phyloP scores from a whole-genome alignment of 2,113 vertebrate species.

The Bombycilla garrulus region DNA sequence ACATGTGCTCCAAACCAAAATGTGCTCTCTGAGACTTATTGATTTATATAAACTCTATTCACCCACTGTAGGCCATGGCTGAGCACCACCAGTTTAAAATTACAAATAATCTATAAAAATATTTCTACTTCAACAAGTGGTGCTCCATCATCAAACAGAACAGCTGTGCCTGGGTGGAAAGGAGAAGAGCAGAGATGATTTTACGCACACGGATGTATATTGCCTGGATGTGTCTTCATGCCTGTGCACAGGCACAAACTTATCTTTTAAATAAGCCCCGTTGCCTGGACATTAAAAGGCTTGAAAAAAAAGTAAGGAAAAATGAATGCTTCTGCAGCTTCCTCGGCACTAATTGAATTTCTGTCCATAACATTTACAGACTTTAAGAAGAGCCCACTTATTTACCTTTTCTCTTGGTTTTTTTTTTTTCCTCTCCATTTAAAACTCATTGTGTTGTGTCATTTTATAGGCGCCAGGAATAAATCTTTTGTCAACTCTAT shows the following conservation, averaged over 20 bases:
- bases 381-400: slow-evolving; percentile 45
- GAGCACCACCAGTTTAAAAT: slow-evolving; percentile 5
- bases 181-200: background rate
- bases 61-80: background rate
- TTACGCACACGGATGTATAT: background rate
- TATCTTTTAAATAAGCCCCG: background rate
- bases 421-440: slow-evolving; percentile 28
- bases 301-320: background rate
- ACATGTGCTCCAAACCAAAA: background rate
- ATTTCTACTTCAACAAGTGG: background rate
- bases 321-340: slow-evolving; percentile 48
- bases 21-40: background rate
- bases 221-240: background rate
- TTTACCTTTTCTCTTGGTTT: slow-evolving; percentile 57
- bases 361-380: slow-evolving; percentile 53
- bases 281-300: slow-evolving; percentile 44
- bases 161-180: background rate
- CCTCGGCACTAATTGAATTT: slow-evolving; percentile 57
- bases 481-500: slow-evolving; percentile 69
- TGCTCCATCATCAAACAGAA: background rate
- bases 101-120: slow-evolving; percentile 9
- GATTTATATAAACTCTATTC: slow-evolving; percentile 1
- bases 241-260: background rate
- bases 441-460: slow-evolving; percentile 65
- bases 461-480: slow-evolving; percentile 62